Evolutionary conservation across 2,113 vertebrate species (phyloP), one percentile per base, ranked within the genome.

Genomic region (Hyperoodon ampullatus): DNA sequence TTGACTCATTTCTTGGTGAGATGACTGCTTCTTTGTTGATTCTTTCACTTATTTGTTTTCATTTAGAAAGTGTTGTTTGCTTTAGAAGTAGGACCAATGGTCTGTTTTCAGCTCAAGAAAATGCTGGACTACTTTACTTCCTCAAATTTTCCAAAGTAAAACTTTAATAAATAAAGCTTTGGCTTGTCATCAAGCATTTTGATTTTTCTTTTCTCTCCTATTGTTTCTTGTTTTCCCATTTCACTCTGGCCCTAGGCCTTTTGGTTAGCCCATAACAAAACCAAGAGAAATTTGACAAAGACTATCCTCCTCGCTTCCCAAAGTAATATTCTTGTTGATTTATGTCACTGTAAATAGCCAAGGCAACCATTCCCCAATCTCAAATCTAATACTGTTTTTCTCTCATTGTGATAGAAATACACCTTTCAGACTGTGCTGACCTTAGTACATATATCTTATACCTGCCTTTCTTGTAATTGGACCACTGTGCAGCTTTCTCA

Each of bases 71-170:
- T 44, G 42, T 14, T 58, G 1, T 55, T 68, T 88, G 50, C 74
- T 87, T 81, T 89, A 5, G 44, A 83, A 50, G 11, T 50, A 61
- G 75, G 35, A 72, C 15, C 6, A 44, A 19, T 80, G 60, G 23
- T 12, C 5, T 75, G 24, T 75, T 70, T 94, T n/a, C 8, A 42
- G 61, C 55, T 91, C 42, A 92, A 63, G 78, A 88, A 96, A 95
- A 81, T 28, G 35, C 33, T 61, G 24, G 75, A 63, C 33, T 83
- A 58, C 26, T 86, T 90, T 71, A 81, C 16, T 86, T 77, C 72
- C 26, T 95, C 39, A 35, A 63, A 33, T 77, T 55, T 70, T 75
- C 60, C 78, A 30, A 75, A 75, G n/a, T 42, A 50, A 88, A 84
- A 75, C 66, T 33, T 91, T 72, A 75, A 80, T 80, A 96, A 66